Evolutionary conservation across 2,888 invertebrate species (phyloP).

Genomic region (Leistus spinibarbis): DNA sequence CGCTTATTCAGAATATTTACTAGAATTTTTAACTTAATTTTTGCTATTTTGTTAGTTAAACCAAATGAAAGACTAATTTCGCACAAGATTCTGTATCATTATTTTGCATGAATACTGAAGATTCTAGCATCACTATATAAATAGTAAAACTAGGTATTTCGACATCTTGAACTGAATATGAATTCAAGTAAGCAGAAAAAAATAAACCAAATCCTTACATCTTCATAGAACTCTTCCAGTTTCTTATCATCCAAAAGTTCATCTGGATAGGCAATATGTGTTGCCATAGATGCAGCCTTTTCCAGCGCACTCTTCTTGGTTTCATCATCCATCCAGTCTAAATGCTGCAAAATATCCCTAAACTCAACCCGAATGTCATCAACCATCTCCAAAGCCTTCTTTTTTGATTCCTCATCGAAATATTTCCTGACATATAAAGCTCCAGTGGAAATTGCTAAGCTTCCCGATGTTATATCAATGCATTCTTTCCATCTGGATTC

Average conservation of each 20-base stretch:
- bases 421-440: constrained; percentile 87
- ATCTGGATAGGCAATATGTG: constrained; percentile 92
- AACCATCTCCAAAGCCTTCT: constrained; percentile 87
- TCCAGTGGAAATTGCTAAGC: constrained; percentile 74
- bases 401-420: constrained; percentile 84
- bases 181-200: background rate
- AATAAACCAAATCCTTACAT: constrained; percentile 58
- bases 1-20: too few relatives aligned
- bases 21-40: too few relatives aligned
- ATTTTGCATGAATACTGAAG: background rate
- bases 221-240: constrained; percentile 77
- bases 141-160: background rate
- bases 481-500: constrained; percentile 90
- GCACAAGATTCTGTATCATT: too few relatives aligned
- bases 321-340: constrained; percentile 92
- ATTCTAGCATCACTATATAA: background rate
- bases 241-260: constrained; percentile 84
- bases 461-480: constrained; percentile 77
- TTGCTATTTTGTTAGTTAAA: too few relatives aligned
- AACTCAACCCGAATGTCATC: constrained; percentile 83
- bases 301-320: constrained; percentile 78
- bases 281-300: constrained; percentile 82
- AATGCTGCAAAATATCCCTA: constrained; percentile 74
- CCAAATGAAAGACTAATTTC: too few relatives aligned
- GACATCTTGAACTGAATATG: background rate